Evolutionary conservation across 2,797 vertebrate genomes (phyloP).

Genomic region (Crenichthys baileyi): DNA sequence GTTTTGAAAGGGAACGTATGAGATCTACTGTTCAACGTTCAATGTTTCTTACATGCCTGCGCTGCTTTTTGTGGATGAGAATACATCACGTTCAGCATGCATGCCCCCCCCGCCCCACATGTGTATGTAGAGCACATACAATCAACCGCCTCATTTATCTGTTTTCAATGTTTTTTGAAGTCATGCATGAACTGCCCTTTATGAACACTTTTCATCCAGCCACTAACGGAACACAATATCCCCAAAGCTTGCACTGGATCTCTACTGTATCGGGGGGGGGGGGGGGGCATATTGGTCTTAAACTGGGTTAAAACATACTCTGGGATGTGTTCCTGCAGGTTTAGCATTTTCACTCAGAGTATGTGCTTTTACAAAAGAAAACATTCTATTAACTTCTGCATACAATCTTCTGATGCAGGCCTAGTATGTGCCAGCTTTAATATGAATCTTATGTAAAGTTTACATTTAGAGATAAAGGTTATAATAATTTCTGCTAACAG

Average conservation of each 20-base stretch:
- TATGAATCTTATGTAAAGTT: not conserved
- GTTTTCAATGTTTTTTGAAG: slow-evolving; percentile 45
- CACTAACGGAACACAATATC: slow-evolving; percentile 1
- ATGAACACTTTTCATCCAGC: slow-evolving; percentile 3
- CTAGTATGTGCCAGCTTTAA: slow-evolving; percentile 7
- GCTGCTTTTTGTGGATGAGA: slow-evolving; percentile 36
- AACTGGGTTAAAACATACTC: slow-evolving; percentile 20
- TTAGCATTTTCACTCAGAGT: not conserved
- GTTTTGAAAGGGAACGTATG: not conserved
- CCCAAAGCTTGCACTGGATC: not conserved
- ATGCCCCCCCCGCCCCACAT: slow-evolving; percentile 15
- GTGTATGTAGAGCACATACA: slow-evolving; percentile 21
- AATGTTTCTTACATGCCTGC: slow-evolving; percentile 28
- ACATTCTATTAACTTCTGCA: not conserved
- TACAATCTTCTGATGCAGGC: slow-evolving; percentile 14
- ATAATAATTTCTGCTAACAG: slow-evolving; percentile 1
- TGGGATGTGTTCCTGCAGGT: slow-evolving; percentile 3
- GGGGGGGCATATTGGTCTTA: not conserved
- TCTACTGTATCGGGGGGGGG: not conserved
- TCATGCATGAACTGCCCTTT: slow-evolving; percentile 52
- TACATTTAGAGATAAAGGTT: not conserved
- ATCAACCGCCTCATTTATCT: slow-evolving; percentile 47
- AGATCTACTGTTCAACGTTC: slow-evolving; percentile 39
- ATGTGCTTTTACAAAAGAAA: not conserved
- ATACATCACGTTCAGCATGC: slow-evolving; percentile 31